Conservation (phyloP, 2,888 invertebrate species). For the Cyclophora punctaria region DNA sequence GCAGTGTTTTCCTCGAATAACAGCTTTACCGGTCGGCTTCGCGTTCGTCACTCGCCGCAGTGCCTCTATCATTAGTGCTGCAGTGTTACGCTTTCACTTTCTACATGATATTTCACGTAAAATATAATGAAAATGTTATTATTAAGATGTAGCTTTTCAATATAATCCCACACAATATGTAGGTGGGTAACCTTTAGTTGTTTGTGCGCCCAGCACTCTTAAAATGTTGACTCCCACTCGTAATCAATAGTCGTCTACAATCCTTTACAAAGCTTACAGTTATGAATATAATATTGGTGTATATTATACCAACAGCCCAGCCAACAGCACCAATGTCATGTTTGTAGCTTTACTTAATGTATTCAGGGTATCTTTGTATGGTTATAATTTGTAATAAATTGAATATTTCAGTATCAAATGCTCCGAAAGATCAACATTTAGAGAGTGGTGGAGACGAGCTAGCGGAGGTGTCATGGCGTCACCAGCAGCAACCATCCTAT, state of each 20-base stretch:
- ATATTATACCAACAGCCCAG: too few species aligned
- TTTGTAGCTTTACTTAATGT: not conserved
- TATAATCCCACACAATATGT: conserved; percentile 12
- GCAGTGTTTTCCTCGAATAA: conserved; percentile 60
- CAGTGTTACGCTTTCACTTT: conserved; percentile 41
- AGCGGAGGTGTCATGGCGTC: conserved; percentile 83
- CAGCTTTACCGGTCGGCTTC: conserved; percentile 59
- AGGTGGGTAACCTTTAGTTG: conserved; percentile 14
- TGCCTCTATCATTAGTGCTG: conserved; percentile 37
- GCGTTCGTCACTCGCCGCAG: conserved; percentile 39
- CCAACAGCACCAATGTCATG: too few species aligned
- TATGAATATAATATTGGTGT: too few species aligned
- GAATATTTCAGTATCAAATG: conserved; percentile 78
- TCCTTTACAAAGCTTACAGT: not conserved
- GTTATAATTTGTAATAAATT: not conserved
- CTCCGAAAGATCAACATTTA: conserved; percentile 84
- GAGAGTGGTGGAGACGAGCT: conserved; percentile 83
- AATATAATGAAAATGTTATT: not conserved
- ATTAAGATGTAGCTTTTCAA: not conserved
- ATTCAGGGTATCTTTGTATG: not conserved
- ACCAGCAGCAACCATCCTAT: conserved; percentile 79
- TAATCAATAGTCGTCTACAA: conserved; percentile 25
- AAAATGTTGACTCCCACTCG: conserved; percentile 29
- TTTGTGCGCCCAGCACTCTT: conserved; percentile 16
- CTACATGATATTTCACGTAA: conserved; percentile 24